These are phyloP conservation scores for Arnoldichthys spilopterus DNA, from an alignment of 2,797 vertebrate genomes.

Conservation along the genomic window DNA sequence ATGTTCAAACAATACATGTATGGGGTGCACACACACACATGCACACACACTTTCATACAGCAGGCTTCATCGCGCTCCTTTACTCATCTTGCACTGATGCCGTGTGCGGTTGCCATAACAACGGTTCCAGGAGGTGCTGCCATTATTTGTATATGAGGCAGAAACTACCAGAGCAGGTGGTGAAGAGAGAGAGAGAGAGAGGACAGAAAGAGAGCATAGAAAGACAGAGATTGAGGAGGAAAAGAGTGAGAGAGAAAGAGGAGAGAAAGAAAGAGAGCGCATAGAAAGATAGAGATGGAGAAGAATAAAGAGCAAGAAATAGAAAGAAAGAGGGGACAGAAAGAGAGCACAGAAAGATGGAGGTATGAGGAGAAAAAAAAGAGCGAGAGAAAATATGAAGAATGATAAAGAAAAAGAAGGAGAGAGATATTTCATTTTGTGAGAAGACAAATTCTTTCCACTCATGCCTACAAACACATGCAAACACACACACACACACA, in stretches of 20 bases:
- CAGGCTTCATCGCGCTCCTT: slow-evolving; percentile 7
- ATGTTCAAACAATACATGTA: background rate
- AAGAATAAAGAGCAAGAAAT: background rate
- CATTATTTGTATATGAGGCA: slow-evolving; percentile 51
- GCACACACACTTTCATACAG: background rate
- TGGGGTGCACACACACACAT: slow-evolving; percentile 21
- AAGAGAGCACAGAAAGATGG: too few relatives aligned
- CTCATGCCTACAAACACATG: background rate
- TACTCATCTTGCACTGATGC: slow-evolving; percentile 33
- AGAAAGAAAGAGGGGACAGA: background rate
- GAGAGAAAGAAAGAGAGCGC: slow-evolving; percentile 10
- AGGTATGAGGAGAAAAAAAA: too few relatives aligned
- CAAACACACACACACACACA: too few relatives aligned
- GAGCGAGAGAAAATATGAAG: background rate
- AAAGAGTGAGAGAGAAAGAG: background rate
- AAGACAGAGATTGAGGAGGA: background rate
- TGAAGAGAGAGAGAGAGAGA: background rate
- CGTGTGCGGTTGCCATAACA: slow-evolving; percentile 50
- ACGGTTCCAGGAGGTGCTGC: slow-evolving; percentile 46
- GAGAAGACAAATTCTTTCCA: background rate
- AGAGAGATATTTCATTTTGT: background rate
- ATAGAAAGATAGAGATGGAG: slow-evolving; percentile 7
- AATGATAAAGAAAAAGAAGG: background rate
- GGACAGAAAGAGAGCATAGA: background rate
- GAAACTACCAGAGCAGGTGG: slow-evolving; percentile 35